Evolutionary conservation across 2,113 vertebrate genomes (phyloP), one percentile per base, ranked within the genome.

Genomic region (Mustela nigripes): DNA sequence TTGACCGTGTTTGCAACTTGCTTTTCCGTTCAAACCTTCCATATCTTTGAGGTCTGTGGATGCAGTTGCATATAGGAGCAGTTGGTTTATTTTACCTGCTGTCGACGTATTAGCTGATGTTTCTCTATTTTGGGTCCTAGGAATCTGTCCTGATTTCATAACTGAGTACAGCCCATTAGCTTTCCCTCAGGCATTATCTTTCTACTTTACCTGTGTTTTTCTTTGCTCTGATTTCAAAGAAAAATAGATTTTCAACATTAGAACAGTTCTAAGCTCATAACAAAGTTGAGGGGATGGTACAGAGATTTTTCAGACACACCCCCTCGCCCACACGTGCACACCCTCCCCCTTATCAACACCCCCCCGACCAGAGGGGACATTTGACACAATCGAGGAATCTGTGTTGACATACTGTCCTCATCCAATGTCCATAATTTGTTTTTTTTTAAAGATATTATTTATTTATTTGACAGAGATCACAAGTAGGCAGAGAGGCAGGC

Each of bases 41-140:
- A 2, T 22, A 18, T 21, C 67, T 53, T 31, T 42, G 62, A 91
- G 62, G 69, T 81, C 76, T 69, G 4, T 11, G 21, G 53, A 7
- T 2, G n/a, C 11, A 9, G 42, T 56, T 16, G 24, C 33, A 0
- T 4, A 0, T 15, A 6, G 76, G 18, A 14, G 4, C 28, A 2
- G 62, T 5, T 39, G 45, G 24, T 56, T 42, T 42, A 24, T 42
- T 56, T 24, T 33, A 69, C 62, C 48, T 31, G 48, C n/a, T 10
- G 7, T 14, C 10, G 50, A 21, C 4, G 18, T 11, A n/a, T 53
- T 56, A 15, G 31, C 89, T 42, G 73, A 36, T 28, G 39, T 36
- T 7, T 48, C 63, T 58, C 63, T n/a, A 0, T 60, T 73, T 92
- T 33, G 48, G 65, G 42, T 76, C 56, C 63, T 62, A 31, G 56